Percentiles rank a stretch among this genome's conserved stretches.
Evolutionary conservation across 1,140 invertebrate genomes (phyloP).

Genomic region (Luehdorfia chinensis): DNA sequence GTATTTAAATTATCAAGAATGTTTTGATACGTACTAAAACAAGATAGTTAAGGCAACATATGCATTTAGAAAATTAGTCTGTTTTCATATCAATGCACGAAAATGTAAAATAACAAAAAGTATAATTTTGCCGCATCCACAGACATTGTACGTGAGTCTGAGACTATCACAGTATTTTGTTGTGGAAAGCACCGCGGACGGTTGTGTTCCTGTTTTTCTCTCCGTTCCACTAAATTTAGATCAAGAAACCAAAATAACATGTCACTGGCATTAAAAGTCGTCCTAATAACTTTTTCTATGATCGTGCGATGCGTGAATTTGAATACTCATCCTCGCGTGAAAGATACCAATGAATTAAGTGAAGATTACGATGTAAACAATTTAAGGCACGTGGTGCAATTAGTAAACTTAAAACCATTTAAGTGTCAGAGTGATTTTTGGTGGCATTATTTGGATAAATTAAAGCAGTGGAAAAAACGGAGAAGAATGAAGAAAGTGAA

Average conservation of each 20-base stretch:
- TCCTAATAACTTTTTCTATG: slow-evolving; percentile 37
- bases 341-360: slow-evolving; percentile 16
- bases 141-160: not conserved
- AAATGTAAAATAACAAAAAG: too few species aligned
- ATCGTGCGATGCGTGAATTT: slow-evolving; percentile 37
- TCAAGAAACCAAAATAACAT: slow-evolving; percentile 23
- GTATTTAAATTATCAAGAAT: too few species aligned
- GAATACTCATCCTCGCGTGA: slow-evolving; percentile 22
- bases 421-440: slow-evolving; percentile 34
- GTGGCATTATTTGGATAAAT: slow-evolving; percentile 34
- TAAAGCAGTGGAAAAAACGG: slow-evolving; percentile 61
- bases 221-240: slow-evolving; percentile 12
- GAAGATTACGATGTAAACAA: slow-evolving; percentile 21
- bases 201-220: slow-evolving; percentile 30
- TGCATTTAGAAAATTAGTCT: not conserved
- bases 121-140: slow-evolving; percentile 2
- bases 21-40: too few species aligned
- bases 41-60: too few species aligned
- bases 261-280: slow-evolving; percentile 36
- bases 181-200: slow-evolving; percentile 38
- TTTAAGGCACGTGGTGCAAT: slow-evolving; percentile 19
- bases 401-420: slow-evolving; percentile 24
- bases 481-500: slow-evolving; percentile 32
- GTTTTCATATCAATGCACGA: too few species aligned
- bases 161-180: slow-evolving; percentile 30